Base-by-base conservation (phyloP, 1,140 invertebrate genomes). In the Pseudomyrmex pallidus region DNA sequence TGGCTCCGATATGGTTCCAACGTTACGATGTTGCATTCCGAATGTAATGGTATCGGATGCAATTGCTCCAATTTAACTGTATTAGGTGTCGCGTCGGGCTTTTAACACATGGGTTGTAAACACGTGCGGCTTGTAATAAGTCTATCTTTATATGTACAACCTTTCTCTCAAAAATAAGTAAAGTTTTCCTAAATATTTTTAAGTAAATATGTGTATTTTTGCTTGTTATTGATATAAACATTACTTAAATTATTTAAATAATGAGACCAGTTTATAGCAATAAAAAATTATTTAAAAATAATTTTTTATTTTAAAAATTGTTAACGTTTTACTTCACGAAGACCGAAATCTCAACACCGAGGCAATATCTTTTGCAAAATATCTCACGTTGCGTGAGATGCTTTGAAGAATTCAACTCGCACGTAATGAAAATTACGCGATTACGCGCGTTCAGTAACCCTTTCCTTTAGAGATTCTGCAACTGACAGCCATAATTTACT, bases 381-480 rank as follows among this genome's bases (percentile, higher is more conserved):
- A 2, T 44, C 61, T 59, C 20, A 72, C 12, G 50, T 48, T 25
- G 57, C 35, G 35, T 35, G 35, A 35, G 35, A 35, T 7, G 35
- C 35, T 61, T 61, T 74, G 54, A 4, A 15, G 20, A n/a, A 61
- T 80, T 59, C 52, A 80, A 80, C 64, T 59, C n/a, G 15, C 20
- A 56, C 15, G 76, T 70, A 68, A 78, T 70, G 76, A 80, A 72
- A 80, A 80, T 80, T 80, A 80, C 66, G 54, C 12, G 54, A 80
- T 80, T 72, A 80, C 66, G 35, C 35, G 35, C 5, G 44, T 80
- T 72, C 54, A 70, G 76, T 70, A 80, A 70, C 20, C 54, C 76
- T 59, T 72, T 72, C 48, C 76, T 80, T 80, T 72, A 80, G 20
- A 59, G 54, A 80, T 80, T 9, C 76, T 72, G 76, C 12, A 8